Evolutionary conservation across 2,113 vertebrate genomes (phyloP), one percentile per base, ranked within the genome.

Genomic region (Ancistrus triradiatus): DNA sequence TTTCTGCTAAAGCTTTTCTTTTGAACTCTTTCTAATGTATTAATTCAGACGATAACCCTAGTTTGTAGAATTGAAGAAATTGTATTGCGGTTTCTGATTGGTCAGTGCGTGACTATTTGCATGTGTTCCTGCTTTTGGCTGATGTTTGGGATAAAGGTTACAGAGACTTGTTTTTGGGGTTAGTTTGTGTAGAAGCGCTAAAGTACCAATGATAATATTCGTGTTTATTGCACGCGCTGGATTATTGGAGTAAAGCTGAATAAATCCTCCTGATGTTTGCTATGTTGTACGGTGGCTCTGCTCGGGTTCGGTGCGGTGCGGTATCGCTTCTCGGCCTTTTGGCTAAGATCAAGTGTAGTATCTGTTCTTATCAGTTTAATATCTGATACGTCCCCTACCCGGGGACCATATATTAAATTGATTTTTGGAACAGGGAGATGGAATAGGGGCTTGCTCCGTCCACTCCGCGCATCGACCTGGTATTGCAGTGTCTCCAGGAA

Each of bases 301-400:
- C 6, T 68, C 21, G 3, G n/a, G 11, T 43, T 13, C 14, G 0
- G 4, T 18, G 0, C 0, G 0, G 3, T 0, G 1, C 0, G 0
- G 13, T 2, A 84, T 81, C 70, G 75, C 79, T 85, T 83, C 66
- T 84, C 77, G 77, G 80, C 79, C 77, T 87, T 85, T 80, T 85
- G 81, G 78, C 76, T 85, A 81, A 81, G 79, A 78, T 83, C 76
- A 78, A 69, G 72, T 77, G 75, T 74, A 78, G 65, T 72, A 77
- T 80, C 77, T 82, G 80, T 86, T 88, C 80, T 86, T 84, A 86
- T 87, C 83, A 87, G 84, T 85, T 85, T 88, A 85, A 85, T 85
- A 86, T 84, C 79, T 85, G 81, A 86, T 86, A 84, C 76, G 78
- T 84, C 49, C 77, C 81, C 77, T 85, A 66, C 7, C 63, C 44